Evolutionary conservation across 2,888 invertebrate species (phyloP).

Genomic region (Lycia hirtaria): DNA sequence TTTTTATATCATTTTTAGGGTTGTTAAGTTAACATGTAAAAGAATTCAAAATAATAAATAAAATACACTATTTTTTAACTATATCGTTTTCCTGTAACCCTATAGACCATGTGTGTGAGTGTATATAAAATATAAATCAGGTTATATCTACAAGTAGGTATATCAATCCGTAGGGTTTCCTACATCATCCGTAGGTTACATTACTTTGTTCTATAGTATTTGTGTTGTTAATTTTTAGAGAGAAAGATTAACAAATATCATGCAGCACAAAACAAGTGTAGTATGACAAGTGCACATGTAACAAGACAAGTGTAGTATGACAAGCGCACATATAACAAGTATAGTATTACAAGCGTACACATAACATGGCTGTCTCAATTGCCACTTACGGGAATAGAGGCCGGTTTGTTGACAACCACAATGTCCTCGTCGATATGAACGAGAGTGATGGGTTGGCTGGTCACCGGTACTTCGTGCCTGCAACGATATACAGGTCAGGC

Average conservation of each 20-base stretch:
- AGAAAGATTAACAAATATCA: constrained; percentile 26
- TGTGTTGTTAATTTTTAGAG: constrained; percentile 8
- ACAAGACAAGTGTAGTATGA: constrained; percentile 76
- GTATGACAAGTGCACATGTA: constrained; percentile 90
- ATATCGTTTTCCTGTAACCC: too few relatives aligned
- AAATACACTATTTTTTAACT: too few relatives aligned
- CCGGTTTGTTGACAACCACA: constrained; percentile 99
- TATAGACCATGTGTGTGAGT: too few relatives aligned
- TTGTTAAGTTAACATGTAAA: too few relatives aligned
- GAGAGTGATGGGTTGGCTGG: constrained; percentile 98
- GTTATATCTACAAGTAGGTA: too few relatives aligned
- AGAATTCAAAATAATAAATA: too few relatives aligned
- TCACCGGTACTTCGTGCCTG: constrained; percentile 99
- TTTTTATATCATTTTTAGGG: too few relatives aligned
- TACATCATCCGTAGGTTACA: constrained; percentile 2
- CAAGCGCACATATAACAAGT: constrained; percentile 88
- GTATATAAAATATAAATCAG: neutral
- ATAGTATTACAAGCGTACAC: constrained; percentile 91
- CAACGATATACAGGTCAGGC: constrained; percentile 84
- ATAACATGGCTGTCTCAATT: constrained; percentile 90
- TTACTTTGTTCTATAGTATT: constrained; percentile 7
- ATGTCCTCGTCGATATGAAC: constrained; percentile 99
- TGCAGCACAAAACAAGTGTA: constrained; percentile 58
- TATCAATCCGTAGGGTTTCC: neutral
- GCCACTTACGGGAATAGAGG: constrained; percentile 99